phyloP scores from a whole-genome alignment of 2,888 invertebrate genomes.

The Drosophila vallismaia region DNA sequence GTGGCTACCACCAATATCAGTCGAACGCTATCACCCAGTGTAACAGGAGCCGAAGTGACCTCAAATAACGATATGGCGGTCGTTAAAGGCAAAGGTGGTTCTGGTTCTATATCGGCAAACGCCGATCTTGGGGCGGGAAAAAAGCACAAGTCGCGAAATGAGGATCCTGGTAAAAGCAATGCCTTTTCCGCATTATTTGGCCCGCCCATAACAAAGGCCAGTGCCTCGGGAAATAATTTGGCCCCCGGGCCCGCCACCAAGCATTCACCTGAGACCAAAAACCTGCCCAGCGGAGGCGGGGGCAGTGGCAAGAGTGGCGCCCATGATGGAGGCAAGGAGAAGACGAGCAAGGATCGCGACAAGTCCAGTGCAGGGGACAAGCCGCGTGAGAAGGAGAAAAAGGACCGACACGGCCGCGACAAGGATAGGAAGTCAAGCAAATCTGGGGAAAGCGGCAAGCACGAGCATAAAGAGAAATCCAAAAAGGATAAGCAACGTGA shows the following conservation, averaged over 20 bases:
- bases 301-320: constrained; percentile 47
- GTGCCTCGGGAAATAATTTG: constrained; percentile 62
- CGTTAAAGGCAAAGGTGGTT: constrained; percentile 87
- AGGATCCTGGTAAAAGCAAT: constrained; percentile 86
- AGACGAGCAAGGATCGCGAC: constrained; percentile 79
- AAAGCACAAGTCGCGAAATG: constrained; percentile 86
- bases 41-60: constrained; percentile 38
- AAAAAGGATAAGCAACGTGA: constrained; percentile 85
- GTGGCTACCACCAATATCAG: constrained; percentile 47
- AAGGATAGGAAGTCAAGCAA: constrained; percentile 84
- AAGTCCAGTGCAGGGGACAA: constrained; percentile 72
- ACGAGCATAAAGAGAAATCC: constrained; percentile 82
- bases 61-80: constrained; percentile 81
- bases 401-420: constrained; percentile 85
- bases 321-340: constrained; percentile 76
- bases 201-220: constrained; percentile 91
- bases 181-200: constrained; percentile 93
- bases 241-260: constrained; percentile 84
- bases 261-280: constrained; percentile 73
- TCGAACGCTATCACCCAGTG: constrained; percentile 58
- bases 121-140: constrained; percentile 79
- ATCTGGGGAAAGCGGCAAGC: constrained; percentile 82
- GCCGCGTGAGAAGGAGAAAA: constrained; percentile 85
- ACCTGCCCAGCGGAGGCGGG: constrained; percentile 16
- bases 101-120: constrained; percentile 32